These are phyloP conservation scores for Sinocyclocheilus anshuiensis DNA, from an alignment of 2,113 vertebrate genomes.

Conservation along the genomic window DNA sequence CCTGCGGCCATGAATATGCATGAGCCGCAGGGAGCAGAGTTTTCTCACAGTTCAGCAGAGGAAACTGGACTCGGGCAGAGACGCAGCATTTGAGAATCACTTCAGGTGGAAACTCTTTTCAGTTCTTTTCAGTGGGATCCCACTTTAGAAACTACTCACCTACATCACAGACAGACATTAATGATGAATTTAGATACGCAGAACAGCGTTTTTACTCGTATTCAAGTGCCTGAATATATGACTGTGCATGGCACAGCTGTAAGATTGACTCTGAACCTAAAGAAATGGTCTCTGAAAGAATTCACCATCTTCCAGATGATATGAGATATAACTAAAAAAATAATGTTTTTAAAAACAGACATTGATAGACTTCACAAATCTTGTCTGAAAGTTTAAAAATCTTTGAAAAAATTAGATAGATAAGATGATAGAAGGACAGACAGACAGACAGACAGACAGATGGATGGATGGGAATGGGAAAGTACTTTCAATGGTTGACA, in stretches of 20 bases:
- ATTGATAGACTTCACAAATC: not conserved
- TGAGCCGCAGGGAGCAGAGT: slow-evolving; percentile 64
- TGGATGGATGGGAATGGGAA: not conserved
- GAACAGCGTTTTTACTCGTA: slow-evolving; percentile 46
- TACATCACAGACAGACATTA: slow-evolving; percentile 66
- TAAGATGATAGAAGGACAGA: not conserved
- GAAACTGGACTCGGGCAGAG: slow-evolving; percentile 68
- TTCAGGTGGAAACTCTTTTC: slow-evolving; percentile 72
- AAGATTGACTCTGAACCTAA: not conserved
- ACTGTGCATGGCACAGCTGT: slow-evolving; percentile 22
- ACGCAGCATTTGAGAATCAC: slow-evolving; percentile 53
- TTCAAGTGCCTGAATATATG: slow-evolving; percentile 57
- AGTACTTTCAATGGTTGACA: not conserved
- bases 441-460: not conserved
- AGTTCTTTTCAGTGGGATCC: slow-evolving; percentile 64
- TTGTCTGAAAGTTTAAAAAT: no score
- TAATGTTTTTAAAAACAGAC: not conserved
- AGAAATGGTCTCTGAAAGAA: not conserved
- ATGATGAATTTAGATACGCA: slow-evolving; percentile 64
- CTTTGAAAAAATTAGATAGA: not conserved
- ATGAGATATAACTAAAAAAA: not conserved
- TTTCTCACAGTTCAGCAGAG: slow-evolving; percentile 78
- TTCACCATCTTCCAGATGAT: not conserved
- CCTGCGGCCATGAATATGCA: slow-evolving; percentile 75
- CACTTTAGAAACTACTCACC: slow-evolving; percentile 59